Percentiles rank a stretch among this genome's conserved stretches.
Evolutionary conservation across 1,140 invertebrate genomes (phyloP).

Genomic region (Drosophila murphyi): DNA sequence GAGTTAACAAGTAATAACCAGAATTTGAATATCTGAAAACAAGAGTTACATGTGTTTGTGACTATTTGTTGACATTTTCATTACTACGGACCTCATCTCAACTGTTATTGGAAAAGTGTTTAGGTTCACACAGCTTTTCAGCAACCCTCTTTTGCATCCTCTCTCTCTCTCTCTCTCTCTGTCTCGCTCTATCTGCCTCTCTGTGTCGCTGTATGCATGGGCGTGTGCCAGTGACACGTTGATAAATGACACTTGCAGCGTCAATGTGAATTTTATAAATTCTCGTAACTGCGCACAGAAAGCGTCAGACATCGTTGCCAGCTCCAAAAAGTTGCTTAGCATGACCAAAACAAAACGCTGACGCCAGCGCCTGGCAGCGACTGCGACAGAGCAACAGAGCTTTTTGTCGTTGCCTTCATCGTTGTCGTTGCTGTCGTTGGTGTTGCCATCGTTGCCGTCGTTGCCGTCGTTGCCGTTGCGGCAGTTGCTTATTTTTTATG

Average conservation of each 20-base stretch:
- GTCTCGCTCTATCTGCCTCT: neutral
- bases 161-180: neutral
- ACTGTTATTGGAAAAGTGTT: neutral
- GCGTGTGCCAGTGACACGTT: conserved; percentile 72
- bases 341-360: conserved; percentile 75
- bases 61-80: no score
- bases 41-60: no score
- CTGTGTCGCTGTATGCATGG: conserved; percentile 34
- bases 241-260: conserved; percentile 81
- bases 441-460: neutral
- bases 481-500: conserved; percentile 80
- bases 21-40: no score
- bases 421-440: neutral
- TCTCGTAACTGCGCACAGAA: conserved; percentile 57
- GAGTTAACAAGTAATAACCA: no score
- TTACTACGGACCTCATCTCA: no score
- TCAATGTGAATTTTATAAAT: conserved; percentile 83
- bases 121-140: neutral
- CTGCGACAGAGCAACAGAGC: conserved; percentile 10
- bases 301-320: conserved; percentile 18
- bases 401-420: conserved; percentile 23
- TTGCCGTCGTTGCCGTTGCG: conserved; percentile 43
- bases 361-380: conserved; percentile 38
- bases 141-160: neutral
- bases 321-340: conserved; percentile 50